phyloP scores from a whole-genome alignment of 2,113 vertebrate genomes.

The Brachyhypopomus gauderio region DNA sequence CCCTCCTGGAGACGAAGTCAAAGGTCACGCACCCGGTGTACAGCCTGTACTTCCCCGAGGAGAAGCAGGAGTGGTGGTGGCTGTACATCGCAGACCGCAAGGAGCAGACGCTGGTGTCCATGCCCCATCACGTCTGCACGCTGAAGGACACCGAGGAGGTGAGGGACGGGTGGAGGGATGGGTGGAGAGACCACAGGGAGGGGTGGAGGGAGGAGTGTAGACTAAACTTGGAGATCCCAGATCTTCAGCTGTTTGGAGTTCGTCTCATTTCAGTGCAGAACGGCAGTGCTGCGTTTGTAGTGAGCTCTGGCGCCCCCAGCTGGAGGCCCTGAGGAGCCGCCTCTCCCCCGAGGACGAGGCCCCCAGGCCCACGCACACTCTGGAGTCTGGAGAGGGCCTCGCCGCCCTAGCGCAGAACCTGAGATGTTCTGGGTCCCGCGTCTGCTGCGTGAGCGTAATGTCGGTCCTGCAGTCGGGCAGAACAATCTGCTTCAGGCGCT shows the following conservation, averaged over 20 bases:
- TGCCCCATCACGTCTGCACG: conserved; percentile 97
- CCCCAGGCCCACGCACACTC: too few relatives aligned
- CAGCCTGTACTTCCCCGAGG: conserved; percentile 95
- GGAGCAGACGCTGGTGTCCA: conserved; percentile 94
- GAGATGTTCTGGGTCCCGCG: background rate
- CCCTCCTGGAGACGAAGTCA: conserved; percentile 96
- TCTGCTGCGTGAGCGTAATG: background rate
- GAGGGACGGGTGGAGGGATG: conserved; percentile 34
- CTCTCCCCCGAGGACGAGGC: too few relatives aligned
- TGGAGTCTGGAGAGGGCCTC: too few relatives aligned
- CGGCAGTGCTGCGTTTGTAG: too few relatives aligned
- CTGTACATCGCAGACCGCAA: conserved; percentile 96
- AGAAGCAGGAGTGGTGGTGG: conserved; percentile 99
- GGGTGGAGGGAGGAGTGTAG: too few relatives aligned
- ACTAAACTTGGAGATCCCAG: too few relatives aligned
- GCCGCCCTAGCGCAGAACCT: too few relatives aligned
- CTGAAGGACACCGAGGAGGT: conserved; percentile 97
- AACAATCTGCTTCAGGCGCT: background rate
- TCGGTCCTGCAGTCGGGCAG: background rate
- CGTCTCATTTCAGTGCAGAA: too few relatives aligned
- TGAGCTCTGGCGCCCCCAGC: too few relatives aligned
- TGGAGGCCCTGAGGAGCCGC: too few relatives aligned
- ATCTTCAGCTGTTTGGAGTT: too few relatives aligned
- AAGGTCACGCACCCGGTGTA: conserved; percentile 96
- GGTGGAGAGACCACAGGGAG: too few relatives aligned